Percentiles rank a stretch among this genome's conserved stretches.
Conservation (phyloP, 2,888 invertebrate species). For the Autographa pulchrina region DNA sequence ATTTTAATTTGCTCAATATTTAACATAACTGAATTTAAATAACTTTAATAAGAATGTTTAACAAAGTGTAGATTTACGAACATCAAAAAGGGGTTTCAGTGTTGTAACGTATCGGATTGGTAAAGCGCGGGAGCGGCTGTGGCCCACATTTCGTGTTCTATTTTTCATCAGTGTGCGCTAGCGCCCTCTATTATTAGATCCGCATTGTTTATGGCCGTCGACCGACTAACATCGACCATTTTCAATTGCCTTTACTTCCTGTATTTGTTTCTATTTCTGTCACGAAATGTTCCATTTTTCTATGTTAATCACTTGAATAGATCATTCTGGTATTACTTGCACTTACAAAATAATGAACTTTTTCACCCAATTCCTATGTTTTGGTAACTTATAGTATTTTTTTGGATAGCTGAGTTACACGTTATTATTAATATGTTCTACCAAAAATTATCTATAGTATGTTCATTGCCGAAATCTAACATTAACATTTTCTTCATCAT, state of each 20-base stretch:
- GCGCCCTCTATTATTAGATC: slow-evolving; percentile 85
- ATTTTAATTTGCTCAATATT: neutral
- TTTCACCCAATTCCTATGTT: too few species aligned
- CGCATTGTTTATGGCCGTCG: slow-evolving; percentile 83
- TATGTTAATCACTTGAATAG: slow-evolving; percentile 6
- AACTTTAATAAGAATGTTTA: neutral
- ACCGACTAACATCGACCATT: slow-evolving; percentile 74
- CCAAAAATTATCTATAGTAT: too few species aligned
- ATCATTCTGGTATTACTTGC: neutral
- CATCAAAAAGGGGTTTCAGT: slow-evolving; percentile 34
- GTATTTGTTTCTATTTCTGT: slow-evolving; percentile 66
- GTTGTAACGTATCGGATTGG: slow-evolving; percentile 33
- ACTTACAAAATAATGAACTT: neutral
- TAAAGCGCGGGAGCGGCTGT: slow-evolving; percentile 80
- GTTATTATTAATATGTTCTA: too few species aligned
- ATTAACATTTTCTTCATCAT: too few species aligned
- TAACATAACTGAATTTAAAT: neutral
- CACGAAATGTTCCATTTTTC: slow-evolving; percentile 42
- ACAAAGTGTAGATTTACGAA: slow-evolving; percentile 31
- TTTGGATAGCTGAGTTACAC: too few species aligned
- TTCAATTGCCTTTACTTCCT: slow-evolving; percentile 72
- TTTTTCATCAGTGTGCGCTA: slow-evolving; percentile 77
- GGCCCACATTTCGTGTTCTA: slow-evolving; percentile 85
- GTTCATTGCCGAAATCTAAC: too few species aligned
- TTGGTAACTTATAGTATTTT: too few species aligned